Evolutionary conservation across 2,888 invertebrate species (phyloP).

Genomic region (Nymphalis urticae): DNA sequence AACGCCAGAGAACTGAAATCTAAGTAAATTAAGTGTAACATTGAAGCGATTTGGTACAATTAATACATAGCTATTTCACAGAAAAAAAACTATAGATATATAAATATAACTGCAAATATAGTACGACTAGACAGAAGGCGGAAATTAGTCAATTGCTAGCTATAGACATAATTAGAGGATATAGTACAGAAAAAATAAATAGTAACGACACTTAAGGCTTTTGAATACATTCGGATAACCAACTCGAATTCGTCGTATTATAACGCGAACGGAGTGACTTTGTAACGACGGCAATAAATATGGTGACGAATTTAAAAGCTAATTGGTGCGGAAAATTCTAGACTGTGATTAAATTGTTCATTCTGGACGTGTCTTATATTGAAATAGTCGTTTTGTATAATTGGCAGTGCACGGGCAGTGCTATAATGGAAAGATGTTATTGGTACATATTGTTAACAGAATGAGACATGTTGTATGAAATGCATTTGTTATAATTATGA

Average conservation of each 20-base stretch:
- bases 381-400: slow-evolving; percentile 80
- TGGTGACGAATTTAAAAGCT: slow-evolving; percentile 79
- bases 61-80: slow-evolving; percentile 68
- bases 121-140: slow-evolving; percentile 72
- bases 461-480: slow-evolving; percentile 62
- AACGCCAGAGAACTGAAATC: slow-evolving; percentile 61
- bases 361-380: slow-evolving; percentile 81
- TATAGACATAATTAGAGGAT: slow-evolving; percentile 70
- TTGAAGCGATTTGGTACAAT: slow-evolving; percentile 69
- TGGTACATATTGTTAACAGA: slow-evolving; percentile 51
- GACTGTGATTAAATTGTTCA: slow-evolving; percentile 82
- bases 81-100: slow-evolving; percentile 61
- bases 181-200: slow-evolving; percentile 60
- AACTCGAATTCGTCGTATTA: slow-evolving; percentile 56
- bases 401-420: slow-evolving; percentile 70
- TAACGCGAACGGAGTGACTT: slow-evolving; percentile 50
- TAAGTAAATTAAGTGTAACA: slow-evolving; percentile 54
- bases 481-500: slow-evolving; percentile 65
- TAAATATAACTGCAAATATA: slow-evolving; percentile 68
- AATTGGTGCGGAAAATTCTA: slow-evolving; percentile 81
- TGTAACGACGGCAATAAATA: slow-evolving; percentile 50
- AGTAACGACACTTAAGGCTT: slow-evolving; percentile 70
- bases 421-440: slow-evolving; percentile 42
- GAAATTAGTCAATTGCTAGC: slow-evolving; percentile 80
- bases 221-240: slow-evolving; percentile 55